These are phyloP conservation scores for Hecatera dysodea DNA, from an alignment of 2,888 invertebrate species.

Conservation along the genomic window DNA sequence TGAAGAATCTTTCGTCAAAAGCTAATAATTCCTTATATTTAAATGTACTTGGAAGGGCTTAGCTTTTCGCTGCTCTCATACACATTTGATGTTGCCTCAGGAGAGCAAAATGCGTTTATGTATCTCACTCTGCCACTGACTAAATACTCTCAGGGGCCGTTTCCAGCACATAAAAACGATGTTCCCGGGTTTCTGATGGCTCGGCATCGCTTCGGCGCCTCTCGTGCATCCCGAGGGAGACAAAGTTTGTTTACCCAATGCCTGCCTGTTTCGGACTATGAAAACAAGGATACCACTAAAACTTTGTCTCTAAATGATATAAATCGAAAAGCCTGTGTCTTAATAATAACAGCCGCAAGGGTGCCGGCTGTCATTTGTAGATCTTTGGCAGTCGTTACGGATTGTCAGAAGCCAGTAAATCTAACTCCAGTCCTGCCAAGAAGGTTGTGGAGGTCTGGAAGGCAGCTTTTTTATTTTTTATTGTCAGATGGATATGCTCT, in stretches of 20 bases:
- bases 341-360: no score
- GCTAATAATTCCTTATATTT: no score
- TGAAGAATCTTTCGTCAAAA: no score
- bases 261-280: slow-evolving; percentile 2
- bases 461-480: no score
- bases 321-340: no score
- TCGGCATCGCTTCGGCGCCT: slow-evolving; percentile 15
- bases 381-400: no score
- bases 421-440: no score
- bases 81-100: neutral
- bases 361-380: no score
- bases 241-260: slow-evolving; percentile 36
- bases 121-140: slow-evolving; percentile 2
- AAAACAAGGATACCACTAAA: slow-evolving; percentile 9
- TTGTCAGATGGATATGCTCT: no score
- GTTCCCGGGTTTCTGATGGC: slow-evolving; percentile 30
- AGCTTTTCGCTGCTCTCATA: neutral
- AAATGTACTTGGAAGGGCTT: neutral
- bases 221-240: slow-evolving; percentile 22
- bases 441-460: no score
- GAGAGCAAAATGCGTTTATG: neutral
- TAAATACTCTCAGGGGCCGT: slow-evolving; percentile 22
- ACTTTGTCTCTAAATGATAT: neutral
- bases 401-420: no score
- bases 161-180: slow-evolving; percentile 30